phyloP scores from a whole-genome alignment of 2,113 vertebrate species.

The Chrysemys picta region DNA sequence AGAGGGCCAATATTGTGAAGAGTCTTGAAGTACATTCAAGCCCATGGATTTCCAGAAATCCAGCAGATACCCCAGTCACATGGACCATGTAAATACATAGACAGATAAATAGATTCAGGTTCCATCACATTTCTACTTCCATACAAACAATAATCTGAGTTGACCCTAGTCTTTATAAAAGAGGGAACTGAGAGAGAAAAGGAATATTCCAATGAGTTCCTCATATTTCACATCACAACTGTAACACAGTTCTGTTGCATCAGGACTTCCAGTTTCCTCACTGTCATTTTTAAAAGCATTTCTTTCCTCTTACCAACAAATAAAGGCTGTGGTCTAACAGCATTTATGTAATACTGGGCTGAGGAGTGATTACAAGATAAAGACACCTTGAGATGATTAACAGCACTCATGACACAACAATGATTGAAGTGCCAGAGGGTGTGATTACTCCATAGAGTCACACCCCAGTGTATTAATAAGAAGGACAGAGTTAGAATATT shows the following conservation, averaged over 20 bases:
- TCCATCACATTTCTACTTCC: not conserved
- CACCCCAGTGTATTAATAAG: conserved; percentile 29
- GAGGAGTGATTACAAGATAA: conserved; percentile 43
- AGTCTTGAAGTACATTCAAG: not conserved
- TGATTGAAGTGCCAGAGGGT: conserved; percentile 29
- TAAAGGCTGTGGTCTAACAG: conserved; percentile 44
- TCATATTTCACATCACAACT: conserved; percentile 36
- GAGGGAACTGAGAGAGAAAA: not conserved
- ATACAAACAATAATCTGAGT: not conserved
- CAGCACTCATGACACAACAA: conserved; percentile 35
- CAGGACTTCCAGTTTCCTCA: not conserved
- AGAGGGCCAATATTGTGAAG: not conserved
- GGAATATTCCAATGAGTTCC: not conserved
- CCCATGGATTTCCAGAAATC: accelerated
- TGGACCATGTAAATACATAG: not conserved
- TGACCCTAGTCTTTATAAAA: not conserved
- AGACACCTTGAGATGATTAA: conserved; percentile 64
- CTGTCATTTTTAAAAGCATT: conserved; percentile 17
- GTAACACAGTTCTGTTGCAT: not conserved
- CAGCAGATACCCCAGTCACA: not conserved
- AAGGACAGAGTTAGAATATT: conserved; percentile 53
- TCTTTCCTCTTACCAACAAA: conserved; percentile 1
- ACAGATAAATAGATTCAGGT: not conserved
- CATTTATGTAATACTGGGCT: conserved; percentile 32
- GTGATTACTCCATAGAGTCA: conserved; percentile 56